Conservation (phyloP, 2,888 invertebrate genomes). For the Operophtera brumata region DNA sequence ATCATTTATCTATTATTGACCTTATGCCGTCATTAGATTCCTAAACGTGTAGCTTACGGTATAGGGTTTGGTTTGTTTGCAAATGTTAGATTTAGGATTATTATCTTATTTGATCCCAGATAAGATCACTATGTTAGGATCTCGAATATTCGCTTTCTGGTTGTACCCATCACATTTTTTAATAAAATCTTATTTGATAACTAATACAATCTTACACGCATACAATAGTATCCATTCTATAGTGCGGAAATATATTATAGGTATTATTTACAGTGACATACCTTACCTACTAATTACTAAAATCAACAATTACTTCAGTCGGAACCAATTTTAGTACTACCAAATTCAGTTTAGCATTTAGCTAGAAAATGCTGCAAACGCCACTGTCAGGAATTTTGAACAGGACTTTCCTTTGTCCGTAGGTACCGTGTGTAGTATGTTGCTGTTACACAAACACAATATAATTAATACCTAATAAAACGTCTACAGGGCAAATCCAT, state of each 20-base stretch:
- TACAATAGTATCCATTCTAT: too few relatives aligned
- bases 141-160: not conserved
- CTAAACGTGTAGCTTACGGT: constrained; percentile 1
- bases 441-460: not conserved
- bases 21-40: not conserved
- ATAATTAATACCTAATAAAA: not conserved
- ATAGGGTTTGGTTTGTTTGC: not conserved
- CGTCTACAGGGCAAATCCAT: not conserved
- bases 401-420: too few relatives aligned
- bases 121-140: not conserved
- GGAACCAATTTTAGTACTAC: too few relatives aligned
- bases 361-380: too few relatives aligned
- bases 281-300: too few relatives aligned
- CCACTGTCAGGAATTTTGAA: too few relatives aligned
- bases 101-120: not conserved
- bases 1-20: constrained; percentile 28
- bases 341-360: too few relatives aligned
- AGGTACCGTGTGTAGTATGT: too few relatives aligned
- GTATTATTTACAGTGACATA: too few relatives aligned
- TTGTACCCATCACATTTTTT: not conserved
- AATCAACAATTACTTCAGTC: too few relatives aligned
- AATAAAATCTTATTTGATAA: not conserved
- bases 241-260: too few relatives aligned
- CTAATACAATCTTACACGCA: not conserved
- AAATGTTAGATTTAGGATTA: not conserved